phyloP scores from a whole-genome alignment of 2,113 vertebrate species.

The Ciconia boyciana region DNA sequence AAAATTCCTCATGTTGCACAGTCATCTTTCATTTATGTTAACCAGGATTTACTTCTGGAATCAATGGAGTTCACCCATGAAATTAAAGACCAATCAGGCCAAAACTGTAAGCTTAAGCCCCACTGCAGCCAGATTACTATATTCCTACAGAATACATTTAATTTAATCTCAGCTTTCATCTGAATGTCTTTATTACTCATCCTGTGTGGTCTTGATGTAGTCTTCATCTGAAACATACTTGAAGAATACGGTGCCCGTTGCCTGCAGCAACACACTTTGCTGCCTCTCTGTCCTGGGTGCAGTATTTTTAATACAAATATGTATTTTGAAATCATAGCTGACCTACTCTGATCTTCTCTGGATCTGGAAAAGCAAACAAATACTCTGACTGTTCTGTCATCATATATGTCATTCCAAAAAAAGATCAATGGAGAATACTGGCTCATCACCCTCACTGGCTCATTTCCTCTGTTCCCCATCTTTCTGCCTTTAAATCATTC shows the following conservation, averaged over 20 bases:
- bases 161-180: background rate
- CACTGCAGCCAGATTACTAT: background rate
- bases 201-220: background rate
- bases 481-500: background rate
- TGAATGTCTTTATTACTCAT: background rate
- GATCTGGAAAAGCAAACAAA: background rate
- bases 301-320: background rate
- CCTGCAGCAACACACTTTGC: background rate
- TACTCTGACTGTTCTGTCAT: background rate
- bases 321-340: background rate
- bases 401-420: background rate
- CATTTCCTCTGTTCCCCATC: background rate
- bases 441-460: background rate
- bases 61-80: background rate
- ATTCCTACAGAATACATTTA: background rate
- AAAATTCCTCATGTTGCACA: background rate
- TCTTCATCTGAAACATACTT: background rate
- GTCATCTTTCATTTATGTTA: constrained; percentile 3
- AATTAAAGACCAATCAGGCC: background rate
- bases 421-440: background rate
- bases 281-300: background rate
- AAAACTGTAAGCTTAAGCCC: background rate
- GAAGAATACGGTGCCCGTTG: background rate
- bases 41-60: background rate
- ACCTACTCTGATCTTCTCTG: background rate